Base-by-base conservation (phyloP, 2,888 invertebrate genomes). In the Plagiodera versicolora region DNA sequence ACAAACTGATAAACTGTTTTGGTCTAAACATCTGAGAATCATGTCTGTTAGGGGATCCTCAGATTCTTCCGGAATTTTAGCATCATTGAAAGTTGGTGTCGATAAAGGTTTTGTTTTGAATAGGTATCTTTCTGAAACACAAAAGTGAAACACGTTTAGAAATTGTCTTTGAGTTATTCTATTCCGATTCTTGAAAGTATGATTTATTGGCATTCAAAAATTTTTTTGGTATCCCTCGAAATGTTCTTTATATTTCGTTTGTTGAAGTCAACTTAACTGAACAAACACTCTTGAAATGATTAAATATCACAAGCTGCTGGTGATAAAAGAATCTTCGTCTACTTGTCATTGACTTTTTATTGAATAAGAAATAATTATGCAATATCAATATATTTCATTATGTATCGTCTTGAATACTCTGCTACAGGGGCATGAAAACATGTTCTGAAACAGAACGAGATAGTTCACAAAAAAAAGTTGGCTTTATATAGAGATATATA, bases 101-200 rank as follows among this genome's bases (percentile, higher is more conserved):
- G 16, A n/a, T 9, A 24, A 8, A 14, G 61, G 51, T 51, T 56
- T 49, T 17, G 50, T 11, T 50, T 50, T 64, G 28, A 62, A 66
- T 2, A 64, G 28, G 17, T 67, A 58, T 10, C 44, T 55, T 49
- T 64, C 66, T 66, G 30, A 44, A 64, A 63, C 28, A n/a, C 44
- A 52, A 44, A 20, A 50, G n/a, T n/a, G n/a, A n/a, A n/a, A n/a
- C n/a, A n/a, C n/a, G n/a, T n/a, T n/a, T n/a, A n/a, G n/a, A n/a
- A n/a, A n/a, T n/a, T n/a, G n/a, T n/a, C n/a, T n/a, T n/a, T n/a
- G n/a, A n/a, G n/a, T n/a, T n/a, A n/a, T n/a, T n/a, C n/a, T 39
- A n/a, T 20, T 49, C 14, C 39, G 2, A 16, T 16, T 11, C 14
- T 19, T 9, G 4, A n/a, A 5, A n/a, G n/a, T n/a, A n/a, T n/a